Evolutionary conservation across 23 tunicate genomes (phyloP), one percentile per base, ranked within the genome.

Genomic region (Halocynthia aurantium): DNA sequence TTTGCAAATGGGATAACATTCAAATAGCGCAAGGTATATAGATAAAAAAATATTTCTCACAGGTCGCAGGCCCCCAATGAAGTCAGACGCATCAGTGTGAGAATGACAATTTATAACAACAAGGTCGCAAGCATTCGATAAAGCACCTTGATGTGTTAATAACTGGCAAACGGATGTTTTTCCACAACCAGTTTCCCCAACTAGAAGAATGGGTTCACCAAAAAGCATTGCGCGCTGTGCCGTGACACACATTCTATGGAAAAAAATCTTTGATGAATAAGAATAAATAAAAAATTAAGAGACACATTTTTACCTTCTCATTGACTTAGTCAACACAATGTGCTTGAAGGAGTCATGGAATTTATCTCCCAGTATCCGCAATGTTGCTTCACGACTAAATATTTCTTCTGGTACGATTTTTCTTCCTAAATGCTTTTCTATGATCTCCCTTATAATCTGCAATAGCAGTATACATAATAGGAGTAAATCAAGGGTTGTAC

Each of bases 181-280:
- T 21, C 99, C 99, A n/a, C 99, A 87, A 22, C 99, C 99, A 31
- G 99, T 94, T 52, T 84, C 95, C 7, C 99, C 99, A 50, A 94
- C 91, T 50, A 94, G 60, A 62, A 94, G 58, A 7, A 88, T 91
- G 15, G 99, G 99, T 78, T 94, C 99, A 66, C 88, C 79, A 53
- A 94, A 94, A 19, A 71, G 83, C 21, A 94, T 72, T 22, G 90
- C 86, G 17, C 99, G 86, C 22, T 94, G 86, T 5, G 88, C 77
- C 60, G 87, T 85, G 6, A 94, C 84, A 53, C 21, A 85, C 19
- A 90, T 74, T 50, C 97, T 87, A 54, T 18, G 7, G 69, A 31
- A 17, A 8, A 77, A 53, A 77, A 62, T 60, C 12, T 31, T 31
- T 31, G 44, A 31, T 31, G 44, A 31, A 31, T 31, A 0, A 31